Evolutionary conservation across 2,113 vertebrate genomes (phyloP), one percentile per base, ranked within the genome.

Genomic region (Dunckerocampus dactyliophorus): DNA sequence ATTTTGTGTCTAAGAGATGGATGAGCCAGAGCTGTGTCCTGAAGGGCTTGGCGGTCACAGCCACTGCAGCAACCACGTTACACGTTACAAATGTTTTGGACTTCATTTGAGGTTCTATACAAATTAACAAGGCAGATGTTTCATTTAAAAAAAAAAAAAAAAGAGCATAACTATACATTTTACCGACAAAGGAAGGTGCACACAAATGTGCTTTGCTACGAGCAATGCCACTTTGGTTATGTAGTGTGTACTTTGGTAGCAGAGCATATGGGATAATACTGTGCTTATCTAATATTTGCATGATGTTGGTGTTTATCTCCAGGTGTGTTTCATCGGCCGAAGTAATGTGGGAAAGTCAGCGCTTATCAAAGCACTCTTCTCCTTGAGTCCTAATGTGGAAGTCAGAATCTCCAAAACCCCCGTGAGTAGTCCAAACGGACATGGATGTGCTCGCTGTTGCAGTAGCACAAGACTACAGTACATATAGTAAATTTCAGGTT

Each of bases 321-420:
- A 98, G 96, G 95, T 98, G 24, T 98, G 96, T 84, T 98, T 99
- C 81, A 90, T 98, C 42, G 96, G 96, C 70, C 89, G 94, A 47
- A 99, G 96, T 83, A 98, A 98, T 4, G 95, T 99, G 69, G 96
- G 96, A 17, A 99, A 99, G 65, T 99, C 96, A 0, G 97, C 95
- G 4, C 87, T 98, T 63, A 94, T 98, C 83, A 93, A 91, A 56
- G 89, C 91, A 37, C 86, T 99, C 65, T 98, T 99, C 79, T 91
- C 96, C 0, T 77, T 98, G 70, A 88, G 91, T 8, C 94, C 95
- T 5, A 92, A 94, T n/a, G 89, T 96, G 15, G 93, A 98, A 74
- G 92, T 99, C 49, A 77, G 92, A 76, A 82, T 97, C 80, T 99
- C 96, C 43, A 98, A 98, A 91, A 95, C 85, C 7, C 94, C 95